These are phyloP conservation scores for Eutrigla gurnardus DNA, from an alignment of 2,797 vertebrate species.

Conservation along the genomic window DNA sequence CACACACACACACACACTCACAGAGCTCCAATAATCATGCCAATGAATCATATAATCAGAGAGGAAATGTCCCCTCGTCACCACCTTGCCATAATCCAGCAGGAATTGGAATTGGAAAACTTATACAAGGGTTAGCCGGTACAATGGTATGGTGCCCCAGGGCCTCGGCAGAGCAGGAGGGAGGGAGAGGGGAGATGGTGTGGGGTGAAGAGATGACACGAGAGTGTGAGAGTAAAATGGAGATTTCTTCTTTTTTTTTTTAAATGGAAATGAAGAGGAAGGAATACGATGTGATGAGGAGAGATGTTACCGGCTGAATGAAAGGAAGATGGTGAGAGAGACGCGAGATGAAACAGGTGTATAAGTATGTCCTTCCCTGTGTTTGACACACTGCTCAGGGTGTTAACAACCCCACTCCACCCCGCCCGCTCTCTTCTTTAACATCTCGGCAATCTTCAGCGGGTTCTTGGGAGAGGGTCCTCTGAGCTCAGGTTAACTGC, in stretches of 20 bases:
- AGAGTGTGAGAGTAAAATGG: slow-evolving; percentile 9
- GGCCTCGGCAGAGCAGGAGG: slow-evolving; percentile 76
- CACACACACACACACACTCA: slow-evolving; percentile 41
- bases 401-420: slow-evolving; percentile 40
- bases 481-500: slow-evolving; percentile 84
- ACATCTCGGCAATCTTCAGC: slow-evolving; percentile 80
- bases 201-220: slow-evolving; percentile 50
- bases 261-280: slow-evolving; percentile 29
- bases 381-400: slow-evolving; percentile 85
- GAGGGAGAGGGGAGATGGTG: slow-evolving; percentile 63
- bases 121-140: slow-evolving; percentile 90
- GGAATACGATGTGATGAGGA: slow-evolving; percentile 49
- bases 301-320: slow-evolving; percentile 61
- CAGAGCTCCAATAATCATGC: slow-evolving; percentile 85
- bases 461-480: slow-evolving; percentile 77
- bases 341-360: slow-evolving; percentile 50
- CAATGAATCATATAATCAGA: slow-evolving; percentile 89
- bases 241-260: too few species aligned
- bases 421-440: slow-evolving; percentile 69
- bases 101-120: slow-evolving; percentile 91
- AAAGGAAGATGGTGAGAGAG: slow-evolving; percentile 57
- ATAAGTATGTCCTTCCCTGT: slow-evolving; percentile 77
- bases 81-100: slow-evolving; percentile 87
- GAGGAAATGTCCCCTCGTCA: slow-evolving; percentile 85
- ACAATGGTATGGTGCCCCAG: slow-evolving; percentile 89